Evolutionary conservation across 2,113 vertebrate species (phyloP), one percentile per base, ranked within the genome.

Genomic region (Prochilodus magdalenae): DNA sequence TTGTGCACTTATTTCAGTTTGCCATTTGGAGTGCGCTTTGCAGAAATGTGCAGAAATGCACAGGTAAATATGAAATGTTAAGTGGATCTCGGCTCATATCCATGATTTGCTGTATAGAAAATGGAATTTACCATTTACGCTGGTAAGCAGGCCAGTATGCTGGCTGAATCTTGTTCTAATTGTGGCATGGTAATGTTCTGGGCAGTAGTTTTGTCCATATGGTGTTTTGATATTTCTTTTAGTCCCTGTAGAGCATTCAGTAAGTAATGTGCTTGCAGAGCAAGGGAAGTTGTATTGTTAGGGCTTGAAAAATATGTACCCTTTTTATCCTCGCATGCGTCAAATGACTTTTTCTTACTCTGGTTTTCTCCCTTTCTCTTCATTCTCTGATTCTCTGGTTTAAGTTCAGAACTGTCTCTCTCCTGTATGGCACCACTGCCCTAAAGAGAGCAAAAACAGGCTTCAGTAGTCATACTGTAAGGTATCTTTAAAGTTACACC

Each of bases 401-500:
- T n/a, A n/a, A n/a, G n/a, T n/a, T n/a, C n/a, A n/a, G n/a, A n/a
- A n/a, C n/a, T n/a, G n/a, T n/a, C n/a, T 73, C 47, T 74, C 14
- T 63, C 22, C 59, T 66, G 72, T n/a, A 20, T 53, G 24, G 18
- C 29, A 74, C 12, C 30, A 16, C 40, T 74, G 51, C 26, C 62
- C n/a, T n/a, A n/a, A n/a, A n/a, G n/a, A n/a, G n/a, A n/a, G n/a
- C n/a, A n/a, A n/a, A n/a, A n/a, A n/a, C n/a, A n/a, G n/a, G n/a
- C n/a, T 20, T 16, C 22, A 1, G 24, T 77, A 49, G 57, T 81
- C 5, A 18, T 36, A 36, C 33, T 36, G 59, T 90, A 36, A 30
- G 73, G 22, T 30, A 18, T 22, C 14, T 53, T 62, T 49, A 69
- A 76, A 73, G 26, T 71, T 44, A 49, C 20, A 77, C 86, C 90